These are phyloP conservation scores for Leucozona laternaria DNA, from an alignment of 2,888 invertebrate species.

Conservation along the genomic window DNA sequence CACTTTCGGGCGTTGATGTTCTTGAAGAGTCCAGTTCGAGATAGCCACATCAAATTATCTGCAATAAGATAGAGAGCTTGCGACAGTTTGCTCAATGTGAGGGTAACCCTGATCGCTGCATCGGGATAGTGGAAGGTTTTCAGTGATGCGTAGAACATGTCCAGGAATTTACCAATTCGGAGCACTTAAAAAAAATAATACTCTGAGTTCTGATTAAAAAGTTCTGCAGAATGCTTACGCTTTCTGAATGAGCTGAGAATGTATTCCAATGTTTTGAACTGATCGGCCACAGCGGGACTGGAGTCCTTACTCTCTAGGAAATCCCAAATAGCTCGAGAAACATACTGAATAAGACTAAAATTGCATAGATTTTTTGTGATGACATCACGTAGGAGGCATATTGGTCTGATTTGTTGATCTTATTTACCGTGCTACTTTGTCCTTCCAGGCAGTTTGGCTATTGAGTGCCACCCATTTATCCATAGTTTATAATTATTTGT, in stretches of 20 bases:
- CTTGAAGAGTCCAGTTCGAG: slow-evolving; percentile 88
- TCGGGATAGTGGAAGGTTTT: slow-evolving; percentile 90
- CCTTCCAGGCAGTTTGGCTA: slow-evolving; percentile 81
- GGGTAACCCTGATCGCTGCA: slow-evolving; percentile 87
- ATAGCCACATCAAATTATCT: slow-evolving; percentile 95
- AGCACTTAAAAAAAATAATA: slow-evolving; percentile 87
- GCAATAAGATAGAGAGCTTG: slow-evolving; percentile 91
- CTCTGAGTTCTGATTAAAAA: not conserved
- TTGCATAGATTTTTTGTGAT: not conserved
- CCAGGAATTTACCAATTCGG: slow-evolving; percentile 93
- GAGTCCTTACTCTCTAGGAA: slow-evolving; percentile 86
- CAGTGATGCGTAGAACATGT: slow-evolving; percentile 90
- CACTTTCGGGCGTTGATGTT: slow-evolving; percentile 90
- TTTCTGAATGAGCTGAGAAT: slow-evolving; percentile 94
- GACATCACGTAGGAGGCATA: slow-evolving; percentile 39
- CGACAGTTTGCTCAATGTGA: slow-evolving; percentile 91
- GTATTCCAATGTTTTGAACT: slow-evolving; percentile 92
- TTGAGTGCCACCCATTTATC: slow-evolving; percentile 82
- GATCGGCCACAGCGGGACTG: slow-evolving; percentile 88
- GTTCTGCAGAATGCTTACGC: slow-evolving; percentile 85
- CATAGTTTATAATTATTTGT: slow-evolving; percentile 77
- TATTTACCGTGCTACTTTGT: slow-evolving; percentile 82
- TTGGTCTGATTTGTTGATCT: not conserved
- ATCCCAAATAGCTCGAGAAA: slow-evolving; percentile 92
- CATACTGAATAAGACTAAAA: slow-evolving; percentile 92